These are phyloP conservation scores for Scaptomyza polygonia DNA, from an alignment of 2,888 invertebrate species.

Conservation along the genomic window DNA sequence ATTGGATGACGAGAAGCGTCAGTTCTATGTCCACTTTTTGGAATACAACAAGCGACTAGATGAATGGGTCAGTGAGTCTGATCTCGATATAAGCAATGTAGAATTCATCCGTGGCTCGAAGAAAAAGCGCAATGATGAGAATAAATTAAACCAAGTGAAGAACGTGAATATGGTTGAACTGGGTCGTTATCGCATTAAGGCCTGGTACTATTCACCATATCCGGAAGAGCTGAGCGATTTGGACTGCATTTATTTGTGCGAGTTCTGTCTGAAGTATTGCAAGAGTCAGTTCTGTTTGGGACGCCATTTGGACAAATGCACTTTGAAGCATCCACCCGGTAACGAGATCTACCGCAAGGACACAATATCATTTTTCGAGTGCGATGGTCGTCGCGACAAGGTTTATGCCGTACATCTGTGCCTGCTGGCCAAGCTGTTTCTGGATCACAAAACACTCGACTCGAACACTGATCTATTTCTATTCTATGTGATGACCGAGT, in stretches of 20 bases:
- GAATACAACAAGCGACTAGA: constrained; percentile 99
- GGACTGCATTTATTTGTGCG: constrained; percentile 98
- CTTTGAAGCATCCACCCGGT: constrained; percentile 93
- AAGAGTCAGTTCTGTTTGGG: constrained; percentile 97
- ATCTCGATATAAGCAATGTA: constrained; percentile 95
- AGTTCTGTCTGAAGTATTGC: constrained; percentile 98
- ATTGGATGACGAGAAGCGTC: constrained; percentile 86
- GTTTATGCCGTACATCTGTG: constrained; percentile 98
- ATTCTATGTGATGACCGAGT: constrained; percentile 94
- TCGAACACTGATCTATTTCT: constrained; percentile 99
- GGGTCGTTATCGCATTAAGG: constrained; percentile 96
- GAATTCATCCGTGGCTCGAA: constrained; percentile 89
- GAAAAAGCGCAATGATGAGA: not conserved
- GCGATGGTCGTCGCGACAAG: constrained; percentile 98
- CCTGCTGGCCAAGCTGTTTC: constrained; percentile 96
- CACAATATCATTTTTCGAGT: constrained; percentile 98
- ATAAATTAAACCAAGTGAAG: constrained; percentile 89
- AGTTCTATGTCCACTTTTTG: constrained; percentile 98
- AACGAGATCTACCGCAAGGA: constrained; percentile 98
- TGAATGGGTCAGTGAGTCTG: constrained; percentile 98
- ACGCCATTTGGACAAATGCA: constrained; percentile 95
- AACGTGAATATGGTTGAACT: constrained; percentile 99
- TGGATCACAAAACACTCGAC: constrained; percentile 99
- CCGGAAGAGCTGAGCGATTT: constrained; percentile 96
- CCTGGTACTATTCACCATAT: constrained; percentile 99